Base-by-base conservation (phyloP, 2,888 invertebrate genomes). In the Kuschelorhynchus macadamiae region DNA sequence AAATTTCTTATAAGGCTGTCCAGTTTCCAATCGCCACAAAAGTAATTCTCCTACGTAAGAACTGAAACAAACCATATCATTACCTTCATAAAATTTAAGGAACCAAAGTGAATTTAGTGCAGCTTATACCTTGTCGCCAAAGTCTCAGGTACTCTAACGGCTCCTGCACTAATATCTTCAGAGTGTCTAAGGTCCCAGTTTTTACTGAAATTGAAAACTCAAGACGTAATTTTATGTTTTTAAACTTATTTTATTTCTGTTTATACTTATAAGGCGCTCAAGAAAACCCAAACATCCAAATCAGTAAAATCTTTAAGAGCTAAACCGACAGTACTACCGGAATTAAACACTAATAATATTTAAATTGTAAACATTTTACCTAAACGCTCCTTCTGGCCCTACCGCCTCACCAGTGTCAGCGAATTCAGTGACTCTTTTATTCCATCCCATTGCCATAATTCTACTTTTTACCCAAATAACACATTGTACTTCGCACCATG, bases 1-100 rank as follows among this genome's bases (percentile, higher is more conserved):
- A 71, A 80, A 83, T 61, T 81, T 80, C 70, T 81, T 83, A 64
- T 90, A 92, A 0, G 92, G 89, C 79, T 93, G 91, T 0, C 93
- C 93, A 0, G 93, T 94, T 83, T 94, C 93, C 60, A 94, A 84
- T 72, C 90, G 89, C 94, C 95, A 95, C 72, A 95, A 86, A 18
- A 94, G 85, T 49, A 95, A 85, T 81, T 93, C 92, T 0, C 95
- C 95, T 74, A 90, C 91, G 81, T 92, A 92, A 9, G 91, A 90
- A 71, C 88, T 71, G 14, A n/a, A 61, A 49, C 52, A 49, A 17
- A 50, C n/a, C n/a, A n/a, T n/a, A n/a, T n/a, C n/a, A n/a, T n/a
- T n/a, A n/a, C n/a, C n/a, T n/a, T n/a, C n/a, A n/a, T n/a, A n/a
- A n/a, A n/a, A n/a, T n/a, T n/a, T n/a, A n/a, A n/a, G n/a, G n/a